Evolutionary conservation across 2,797 vertebrate species (phyloP), one percentile per base, ranked within the genome.

Genomic region (Vultur gryphus): DNA sequence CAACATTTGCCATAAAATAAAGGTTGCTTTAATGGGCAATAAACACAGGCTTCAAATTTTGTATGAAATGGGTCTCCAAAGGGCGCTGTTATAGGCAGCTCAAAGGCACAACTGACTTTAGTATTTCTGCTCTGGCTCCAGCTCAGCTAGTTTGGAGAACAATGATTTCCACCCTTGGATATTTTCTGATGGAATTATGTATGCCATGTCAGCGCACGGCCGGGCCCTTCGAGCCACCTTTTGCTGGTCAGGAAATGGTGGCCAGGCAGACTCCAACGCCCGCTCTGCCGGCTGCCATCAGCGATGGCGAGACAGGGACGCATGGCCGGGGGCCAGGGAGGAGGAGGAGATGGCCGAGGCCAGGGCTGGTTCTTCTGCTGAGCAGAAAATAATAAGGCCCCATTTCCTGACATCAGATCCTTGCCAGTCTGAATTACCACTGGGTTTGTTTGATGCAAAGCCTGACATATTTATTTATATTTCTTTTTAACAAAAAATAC

Each of bases 11-110:
- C 98, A 98, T 98, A 98, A 99, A 99, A 99, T 99, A 99, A 99
- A 98, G 98, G 98, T 99, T 98, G 98, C 98, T 99, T 99, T 99
- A 99, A 99, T 99, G 98, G 98, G 97, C 98, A 99, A 99, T 99
- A 99, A 99, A 99, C 98, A 99, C 98, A 98, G 98, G 98, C 98
- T 98, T 98, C 98, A 98, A 98, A 98, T 98, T 98, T 98, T 98
- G 98, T 98, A 98, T 98, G 98, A 98, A 99, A 98, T 98, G 98
- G 98, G 98, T 98, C 98, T 99, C 98, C 96, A 97, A 98, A 98
- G 98, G 98, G 97, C 97, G 97, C 98, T 98, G 98, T 98, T 98
- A 98, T 96, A 98, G 97, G 98, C 98, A 96, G 98, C 97, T 98
- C 98, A 98, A 98, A 98, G 98, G 98, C 98, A 98, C 97, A 97